Conservation (phyloP, 2,888 invertebrate species). For the Caenorhabditis sp. region DNA sequence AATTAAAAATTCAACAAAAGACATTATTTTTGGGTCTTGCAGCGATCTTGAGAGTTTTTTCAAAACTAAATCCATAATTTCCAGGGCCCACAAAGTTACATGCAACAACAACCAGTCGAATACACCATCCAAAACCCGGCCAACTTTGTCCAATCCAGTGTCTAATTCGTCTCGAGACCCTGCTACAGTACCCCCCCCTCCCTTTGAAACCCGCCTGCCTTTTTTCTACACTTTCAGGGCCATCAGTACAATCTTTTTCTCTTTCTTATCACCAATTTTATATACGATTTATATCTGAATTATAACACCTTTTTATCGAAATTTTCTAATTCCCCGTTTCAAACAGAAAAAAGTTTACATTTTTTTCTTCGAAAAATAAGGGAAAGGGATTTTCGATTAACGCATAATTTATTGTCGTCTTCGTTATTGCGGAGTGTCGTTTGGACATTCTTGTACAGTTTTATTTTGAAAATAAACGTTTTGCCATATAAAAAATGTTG, state of each 20-base stretch:
- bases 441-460: not conserved
- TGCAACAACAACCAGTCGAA: conserved; percentile 45
- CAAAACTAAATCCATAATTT: conserved; percentile 3
- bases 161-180: conserved; percentile 4
- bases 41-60: too few relatives aligned
- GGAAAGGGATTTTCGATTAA: conserved; percentile 3
- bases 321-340: not conserved
- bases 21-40: too few relatives aligned
- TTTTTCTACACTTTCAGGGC: conserved; percentile 13
- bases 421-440: not conserved
- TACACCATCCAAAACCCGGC: conserved; percentile 32
- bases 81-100: conserved; percentile 44
- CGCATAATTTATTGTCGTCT: conserved; percentile 36
- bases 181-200: too few relatives aligned
- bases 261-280: not conserved
- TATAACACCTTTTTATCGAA: conserved; percentile 15
- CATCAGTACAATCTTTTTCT: conserved; percentile 8
- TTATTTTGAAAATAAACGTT: too few relatives aligned
- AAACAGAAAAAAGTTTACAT: not conserved
- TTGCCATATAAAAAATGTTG: too few relatives aligned
- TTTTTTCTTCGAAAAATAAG: not conserved
- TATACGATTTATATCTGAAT: conserved; percentile 6
- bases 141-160: conserved; percentile 37
- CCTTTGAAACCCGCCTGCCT: not conserved
- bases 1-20: too few relatives aligned